Evolutionary conservation across 1,140 invertebrate genomes (phyloP), one percentile per base, ranked within the genome.

Genomic region (Bombus balteatus): DNA sequence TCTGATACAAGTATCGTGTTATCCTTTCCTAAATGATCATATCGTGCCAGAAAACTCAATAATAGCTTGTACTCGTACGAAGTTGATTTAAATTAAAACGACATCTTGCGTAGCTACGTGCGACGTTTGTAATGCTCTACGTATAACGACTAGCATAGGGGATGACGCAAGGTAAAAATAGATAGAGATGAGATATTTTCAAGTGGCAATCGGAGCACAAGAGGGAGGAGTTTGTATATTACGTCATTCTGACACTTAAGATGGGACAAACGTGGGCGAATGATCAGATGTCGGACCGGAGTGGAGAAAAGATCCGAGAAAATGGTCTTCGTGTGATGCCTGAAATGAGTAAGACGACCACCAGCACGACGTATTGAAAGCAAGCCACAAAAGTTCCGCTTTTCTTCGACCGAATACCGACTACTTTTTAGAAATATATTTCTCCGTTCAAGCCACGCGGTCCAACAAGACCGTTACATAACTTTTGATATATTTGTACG

Each of bases 251-350:
- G 81, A 34, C 78, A 85, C 78, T 85, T 74, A 77, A 39, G 28
- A 39, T 25, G 71, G 47, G 18, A 32, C 32, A 77, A 66, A 76
- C 80, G 80, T 65, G 59, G 80, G 72, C 70, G 72, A 75, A 71
- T 86, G 85, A 86, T 86, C 73, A 86, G 62, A 86, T 76, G 80
- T 75, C 53, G 73, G 25, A 47, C 47, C 25, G 65, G 13, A 70
- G 37, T 76, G 32, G 85, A 71, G 39, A 84, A 75, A 74, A 39
- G 76, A 84, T 79, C 59, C 66, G 22, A 65, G 66, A 83, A 86
- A 86, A 86, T 83, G 80, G 85, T 86, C 83, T 72, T 77, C 73
- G 43, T 77, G 73, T 83, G 85, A 86, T 83, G 73, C 39, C 73
- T 85, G 34, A 65, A 73, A 74, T 75, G 43, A 47, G 66, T 72